Evolutionary conservation across 2,888 invertebrate species (phyloP).

Genomic region (Leucophenga montana): DNA sequence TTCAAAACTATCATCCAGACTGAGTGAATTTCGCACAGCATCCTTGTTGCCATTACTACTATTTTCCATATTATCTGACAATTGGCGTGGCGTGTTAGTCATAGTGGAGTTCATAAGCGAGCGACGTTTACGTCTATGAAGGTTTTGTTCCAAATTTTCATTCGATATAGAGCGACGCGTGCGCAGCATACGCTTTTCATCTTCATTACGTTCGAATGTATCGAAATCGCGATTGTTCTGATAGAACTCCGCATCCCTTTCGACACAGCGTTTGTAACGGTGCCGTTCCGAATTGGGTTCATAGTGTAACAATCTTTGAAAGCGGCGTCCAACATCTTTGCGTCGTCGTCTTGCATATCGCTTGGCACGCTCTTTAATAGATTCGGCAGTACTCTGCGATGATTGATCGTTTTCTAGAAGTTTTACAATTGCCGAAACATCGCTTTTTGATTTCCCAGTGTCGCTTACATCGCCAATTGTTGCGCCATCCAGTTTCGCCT

Average conservation of each 20-base stretch:
- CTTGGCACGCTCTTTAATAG: slow-evolving; percentile 43
- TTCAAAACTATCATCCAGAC: slow-evolving; percentile 34
- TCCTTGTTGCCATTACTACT: slow-evolving; percentile 50
- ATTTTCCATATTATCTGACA: slow-evolving; percentile 50
- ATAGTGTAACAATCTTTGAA: slow-evolving; percentile 17
- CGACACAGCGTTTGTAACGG: slow-evolving; percentile 22
- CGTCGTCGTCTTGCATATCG: slow-evolving; percentile 22
- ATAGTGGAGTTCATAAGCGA: background rate
- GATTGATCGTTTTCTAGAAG: slow-evolving; percentile 45
- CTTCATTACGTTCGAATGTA: slow-evolving; percentile 27
- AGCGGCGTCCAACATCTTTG: background rate
- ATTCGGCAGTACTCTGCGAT: background rate
- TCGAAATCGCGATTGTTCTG: slow-evolving; percentile 28
- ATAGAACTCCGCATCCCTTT: slow-evolving; percentile 28
- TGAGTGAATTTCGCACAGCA: slow-evolving; percentile 13
- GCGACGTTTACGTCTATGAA: background rate
- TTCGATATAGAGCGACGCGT: background rate
- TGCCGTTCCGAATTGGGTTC: slow-evolving; percentile 28
- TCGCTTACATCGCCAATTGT: background rate
- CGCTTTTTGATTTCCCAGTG: slow-evolving; percentile 10
- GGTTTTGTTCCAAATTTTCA: too few relatives aligned
- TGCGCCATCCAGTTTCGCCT: background rate
- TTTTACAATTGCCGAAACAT: slow-evolving; percentile 50
- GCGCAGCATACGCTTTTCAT: slow-evolving; percentile 1
- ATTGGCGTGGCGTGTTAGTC: background rate